Base-by-base conservation (phyloP, 2,113 vertebrate genomes). In the Heteronetta atricapilla region DNA sequence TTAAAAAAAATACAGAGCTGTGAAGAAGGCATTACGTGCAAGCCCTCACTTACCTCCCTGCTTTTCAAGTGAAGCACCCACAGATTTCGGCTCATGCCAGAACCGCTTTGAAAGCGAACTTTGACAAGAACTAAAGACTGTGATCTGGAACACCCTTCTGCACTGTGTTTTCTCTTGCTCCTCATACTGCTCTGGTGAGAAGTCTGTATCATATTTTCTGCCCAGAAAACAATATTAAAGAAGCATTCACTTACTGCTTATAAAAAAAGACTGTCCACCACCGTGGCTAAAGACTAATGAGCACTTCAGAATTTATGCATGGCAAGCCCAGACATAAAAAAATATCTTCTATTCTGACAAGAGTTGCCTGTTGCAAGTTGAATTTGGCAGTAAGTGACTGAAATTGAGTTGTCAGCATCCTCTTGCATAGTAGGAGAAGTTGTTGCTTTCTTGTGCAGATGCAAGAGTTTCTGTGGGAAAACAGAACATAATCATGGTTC, bases 171-270 rank as follows among this genome's bases (percentile, higher is more conserved):
- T 96, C 84, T 99, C 98, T 96, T 98, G 97, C 90, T 98, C 97
- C 13, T 96, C 92, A 82, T 98, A 98, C 69, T 98, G 96, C 64
- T 98, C 97, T 76, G 98, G 96, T n/a, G 98, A 95, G 58, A 98
- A 77, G 93, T 96, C 98, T 97, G 97, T 85, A 97, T 98, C 70
- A 98, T 94, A 12, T 98, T 98, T 96, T 98, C 98, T 84, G 97
- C 97, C 98, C 98, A 72, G n/a, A 91, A 95, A 78, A 85, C 3
- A 77, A 40, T 38, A 81, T 68, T 76, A 74, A 93, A 86, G n/a
- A 76, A 93, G 67, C 33, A 38, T 38, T 80, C 1, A 20, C 72
- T 78, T 79, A 63, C 52, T 13, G 5, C 22, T 73, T 16, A 40
- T 53, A 3, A 46, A 78, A 80, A 38, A 56, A n/a, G n/a, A 6